A percentile compares a stretch with the other conserved stretches of the same genome.
These are phyloP conservation scores for Diglossa cyanea DNA, from an alignment of 2,797 vertebrate species.

Conservation along the genomic window DNA sequence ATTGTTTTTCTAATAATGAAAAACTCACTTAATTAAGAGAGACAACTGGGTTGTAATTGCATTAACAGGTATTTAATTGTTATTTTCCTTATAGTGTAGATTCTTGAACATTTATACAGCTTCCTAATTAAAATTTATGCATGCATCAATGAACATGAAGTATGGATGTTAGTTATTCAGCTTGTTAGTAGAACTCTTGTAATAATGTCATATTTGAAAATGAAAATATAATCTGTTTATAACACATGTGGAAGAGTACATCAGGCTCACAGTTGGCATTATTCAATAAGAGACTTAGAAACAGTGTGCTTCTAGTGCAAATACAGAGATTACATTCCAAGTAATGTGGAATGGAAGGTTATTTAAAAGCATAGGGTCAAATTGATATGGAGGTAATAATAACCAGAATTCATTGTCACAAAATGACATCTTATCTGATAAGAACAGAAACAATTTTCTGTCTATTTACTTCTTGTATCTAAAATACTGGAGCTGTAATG, in stretches of 20 bases:
- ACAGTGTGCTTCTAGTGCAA: neutral
- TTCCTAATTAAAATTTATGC: conserved; percentile 51
- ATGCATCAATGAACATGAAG: neutral
- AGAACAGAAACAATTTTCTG: neutral
- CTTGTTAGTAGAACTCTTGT: conserved; percentile 8
- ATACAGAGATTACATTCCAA: neutral
- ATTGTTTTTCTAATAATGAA: conserved; percentile 33
- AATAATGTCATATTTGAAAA: neutral
- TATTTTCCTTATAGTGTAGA: neutral
- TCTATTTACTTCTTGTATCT: neutral
- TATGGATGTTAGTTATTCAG: neutral
- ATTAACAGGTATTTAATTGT: conserved; percentile 51
- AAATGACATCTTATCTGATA: neutral
- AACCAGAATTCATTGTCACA: neutral
- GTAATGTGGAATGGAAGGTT: neutral
- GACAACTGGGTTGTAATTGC: conserved; percentile 24
- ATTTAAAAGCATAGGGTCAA: neutral
- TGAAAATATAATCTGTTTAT: neutral
- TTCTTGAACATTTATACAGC: conserved; percentile 1
- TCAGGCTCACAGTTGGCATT: neutral
- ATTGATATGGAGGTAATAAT: neutral
- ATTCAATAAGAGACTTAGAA: neutral
- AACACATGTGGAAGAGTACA: neutral
- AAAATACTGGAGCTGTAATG: neutral
- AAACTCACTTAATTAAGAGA: conserved; percentile 39